Evolutionary conservation across 2,888 invertebrate species (phyloP).

Genomic region (Apodemia zela): DNA sequence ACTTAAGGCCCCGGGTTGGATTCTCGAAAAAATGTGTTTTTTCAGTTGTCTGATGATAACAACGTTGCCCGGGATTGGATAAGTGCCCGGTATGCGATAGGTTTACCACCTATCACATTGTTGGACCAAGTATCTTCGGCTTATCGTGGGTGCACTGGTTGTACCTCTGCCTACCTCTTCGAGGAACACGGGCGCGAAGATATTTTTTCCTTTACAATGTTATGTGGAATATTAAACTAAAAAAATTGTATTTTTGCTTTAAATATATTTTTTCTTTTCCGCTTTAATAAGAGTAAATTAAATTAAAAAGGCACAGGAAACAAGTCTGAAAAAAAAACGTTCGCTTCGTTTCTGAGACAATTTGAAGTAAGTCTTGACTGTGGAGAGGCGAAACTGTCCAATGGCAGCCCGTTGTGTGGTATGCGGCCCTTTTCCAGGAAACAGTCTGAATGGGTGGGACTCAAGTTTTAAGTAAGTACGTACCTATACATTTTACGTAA

Average conservation of each 20-base stretch:
- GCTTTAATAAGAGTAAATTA: background rate
- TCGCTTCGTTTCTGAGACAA: slow-evolving; percentile 33
- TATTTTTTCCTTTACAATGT: no score
- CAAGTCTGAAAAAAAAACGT: slow-evolving; percentile 31
- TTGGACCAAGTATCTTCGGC: no score
- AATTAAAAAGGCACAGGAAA: slow-evolving; percentile 24
- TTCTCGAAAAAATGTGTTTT: no score
- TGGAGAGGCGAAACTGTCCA: slow-evolving; percentile 53
- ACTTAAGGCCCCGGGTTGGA: no score
- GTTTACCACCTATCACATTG: no score
- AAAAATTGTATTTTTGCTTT: background rate
- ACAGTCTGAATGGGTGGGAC: slow-evolving; percentile 40
- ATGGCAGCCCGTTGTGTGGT: slow-evolving; percentile 57
- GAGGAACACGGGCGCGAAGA: no score
- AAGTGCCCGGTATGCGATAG: no score
- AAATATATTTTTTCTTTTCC: background rate
- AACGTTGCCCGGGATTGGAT: no score
- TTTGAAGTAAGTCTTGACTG: slow-evolving; percentile 40
- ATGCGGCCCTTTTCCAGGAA: slow-evolving; percentile 78
- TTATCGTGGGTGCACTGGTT: no score
- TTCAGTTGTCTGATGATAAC: no score
- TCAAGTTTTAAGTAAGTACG: slow-evolving; percentile 38
- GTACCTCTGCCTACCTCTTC: no score
- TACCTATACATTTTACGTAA: slow-evolving; percentile 21
- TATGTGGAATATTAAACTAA: no score